These are phyloP conservation scores for Nephila pilipes DNA, from an alignment of 1,140 invertebrate species.

Conservation along the genomic window DNA sequence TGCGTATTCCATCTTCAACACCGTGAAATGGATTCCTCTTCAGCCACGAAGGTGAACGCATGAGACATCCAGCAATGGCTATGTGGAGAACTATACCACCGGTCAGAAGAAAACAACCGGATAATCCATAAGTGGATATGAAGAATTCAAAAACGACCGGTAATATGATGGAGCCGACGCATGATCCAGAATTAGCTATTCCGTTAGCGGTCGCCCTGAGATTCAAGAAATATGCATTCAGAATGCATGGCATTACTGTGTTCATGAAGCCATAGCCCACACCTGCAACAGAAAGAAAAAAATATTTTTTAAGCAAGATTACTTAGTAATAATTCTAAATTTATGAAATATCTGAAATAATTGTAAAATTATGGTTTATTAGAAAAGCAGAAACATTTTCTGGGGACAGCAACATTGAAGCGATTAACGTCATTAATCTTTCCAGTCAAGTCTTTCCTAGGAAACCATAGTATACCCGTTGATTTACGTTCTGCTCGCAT, in stretches of 20 bases:
- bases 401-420: too few species aligned
- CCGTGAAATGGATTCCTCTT: background rate
- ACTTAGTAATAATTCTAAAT: too few species aligned
- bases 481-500: too few species aligned
- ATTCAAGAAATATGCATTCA: constrained; percentile 92
- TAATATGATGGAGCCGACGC: constrained; percentile 90
- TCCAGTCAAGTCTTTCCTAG: too few species aligned
- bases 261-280: constrained; percentile 89
- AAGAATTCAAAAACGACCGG: constrained; percentile 86
- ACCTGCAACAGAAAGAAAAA: constrained; percentile 82
- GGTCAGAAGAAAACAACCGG: constrained; percentile 85
- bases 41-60: constrained; percentile 83
- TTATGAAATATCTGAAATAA: too few species aligned
- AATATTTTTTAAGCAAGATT: too few species aligned
- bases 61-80: constrained; percentile 89
- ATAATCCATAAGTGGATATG: constrained; percentile 64
- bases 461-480: too few species aligned
- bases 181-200: constrained; percentile 93
- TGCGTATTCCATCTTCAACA: background rate
- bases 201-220: constrained; percentile 92
- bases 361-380: too few species aligned
- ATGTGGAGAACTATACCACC: constrained; percentile 92
- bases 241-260: constrained; percentile 93
- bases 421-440: too few species aligned
- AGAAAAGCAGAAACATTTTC: too few species aligned